phyloP scores from a whole-genome alignment of 2,113 vertebrate species.

The Tragelaphus scriptus region DNA sequence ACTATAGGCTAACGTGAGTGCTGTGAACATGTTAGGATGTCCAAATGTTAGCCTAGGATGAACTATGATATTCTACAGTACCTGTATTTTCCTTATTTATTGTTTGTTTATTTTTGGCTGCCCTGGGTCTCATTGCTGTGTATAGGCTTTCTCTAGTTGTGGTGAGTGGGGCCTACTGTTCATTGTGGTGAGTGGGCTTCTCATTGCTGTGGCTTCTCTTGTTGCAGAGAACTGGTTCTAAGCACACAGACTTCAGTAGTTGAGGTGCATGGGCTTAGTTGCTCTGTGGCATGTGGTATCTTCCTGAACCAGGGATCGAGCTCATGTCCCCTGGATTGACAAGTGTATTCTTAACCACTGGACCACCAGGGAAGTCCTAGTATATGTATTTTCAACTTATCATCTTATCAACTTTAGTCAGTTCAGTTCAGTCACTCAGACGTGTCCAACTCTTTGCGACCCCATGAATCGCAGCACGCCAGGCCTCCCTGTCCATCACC shows the following conservation, averaged over 20 bases:
- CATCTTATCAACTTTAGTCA: neutral
- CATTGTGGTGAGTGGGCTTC: neutral
- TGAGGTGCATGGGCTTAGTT: neutral
- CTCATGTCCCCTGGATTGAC: neutral
- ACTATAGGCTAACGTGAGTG: neutral
- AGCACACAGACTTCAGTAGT: neutral
- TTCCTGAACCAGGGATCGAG: neutral
- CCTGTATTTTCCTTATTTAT: neutral
- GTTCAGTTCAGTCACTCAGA: too few relatives aligned
- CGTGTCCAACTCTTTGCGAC: fast-evolving
- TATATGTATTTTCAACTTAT: neutral
- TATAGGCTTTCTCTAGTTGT: neutral
- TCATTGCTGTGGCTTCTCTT: neutral
- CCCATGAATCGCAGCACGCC: too few relatives aligned
- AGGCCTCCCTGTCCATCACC: too few relatives aligned
- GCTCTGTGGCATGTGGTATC: neutral
- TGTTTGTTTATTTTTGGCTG: neutral
- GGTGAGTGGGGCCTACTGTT: neutral
- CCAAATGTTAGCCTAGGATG: neutral
- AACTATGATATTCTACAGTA: neutral
- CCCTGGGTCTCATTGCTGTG: neutral
- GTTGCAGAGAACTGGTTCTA: neutral
- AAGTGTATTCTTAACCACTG: neutral
- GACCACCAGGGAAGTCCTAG: neutral
- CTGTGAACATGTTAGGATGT: neutral